Percentiles rank a stretch among this genome's conserved stretches.
These are phyloP conservation scores for Caretta caretta DNA, from an alignment of 2,113 vertebrate species.

Conservation along the genomic window DNA sequence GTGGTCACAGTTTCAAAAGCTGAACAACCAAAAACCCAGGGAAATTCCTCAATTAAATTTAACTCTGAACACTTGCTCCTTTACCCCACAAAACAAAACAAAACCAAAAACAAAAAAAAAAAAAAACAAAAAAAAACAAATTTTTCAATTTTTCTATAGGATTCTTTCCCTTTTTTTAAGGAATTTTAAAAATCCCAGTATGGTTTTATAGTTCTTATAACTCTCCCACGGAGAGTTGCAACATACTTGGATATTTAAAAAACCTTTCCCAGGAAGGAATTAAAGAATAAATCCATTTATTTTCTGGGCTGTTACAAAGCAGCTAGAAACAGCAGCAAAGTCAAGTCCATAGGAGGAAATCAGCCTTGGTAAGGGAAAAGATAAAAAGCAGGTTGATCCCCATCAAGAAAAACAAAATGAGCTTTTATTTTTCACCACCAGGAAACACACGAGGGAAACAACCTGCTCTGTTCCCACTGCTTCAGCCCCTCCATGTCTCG, in stretches of 20 bases:
- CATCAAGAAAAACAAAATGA: not conserved
- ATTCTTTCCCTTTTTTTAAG: not conserved
- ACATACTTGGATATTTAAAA: not conserved
- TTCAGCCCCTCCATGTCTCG: constrained; percentile 30
- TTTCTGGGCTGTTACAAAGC: not conserved
- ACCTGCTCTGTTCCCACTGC: not conserved
- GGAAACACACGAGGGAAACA: constrained; percentile 10
- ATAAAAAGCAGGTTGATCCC: constrained; percentile 20
- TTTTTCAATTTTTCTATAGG: not conserved
- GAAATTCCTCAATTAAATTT: constrained; percentile 86
- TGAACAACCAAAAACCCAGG: constrained; percentile 75
- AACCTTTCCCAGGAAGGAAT: not conserved
- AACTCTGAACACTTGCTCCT: constrained; percentile 73
- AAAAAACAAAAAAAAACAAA: not conserved
- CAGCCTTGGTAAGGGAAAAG: not conserved
- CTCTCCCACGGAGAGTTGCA: not conserved
- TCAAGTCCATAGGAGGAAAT: not conserved
- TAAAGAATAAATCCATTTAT: not conserved
- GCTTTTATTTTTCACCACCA: not conserved
- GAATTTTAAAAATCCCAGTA: not conserved
- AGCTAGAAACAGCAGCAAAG: not conserved
- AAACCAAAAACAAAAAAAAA: not conserved
- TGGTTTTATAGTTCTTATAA: not conserved
- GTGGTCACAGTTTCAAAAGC: constrained; percentile 80
- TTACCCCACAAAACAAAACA: not conserved